Evolutionary conservation across 2,888 invertebrate genomes (phyloP).

Genomic region (Trisateles emortualis): DNA sequence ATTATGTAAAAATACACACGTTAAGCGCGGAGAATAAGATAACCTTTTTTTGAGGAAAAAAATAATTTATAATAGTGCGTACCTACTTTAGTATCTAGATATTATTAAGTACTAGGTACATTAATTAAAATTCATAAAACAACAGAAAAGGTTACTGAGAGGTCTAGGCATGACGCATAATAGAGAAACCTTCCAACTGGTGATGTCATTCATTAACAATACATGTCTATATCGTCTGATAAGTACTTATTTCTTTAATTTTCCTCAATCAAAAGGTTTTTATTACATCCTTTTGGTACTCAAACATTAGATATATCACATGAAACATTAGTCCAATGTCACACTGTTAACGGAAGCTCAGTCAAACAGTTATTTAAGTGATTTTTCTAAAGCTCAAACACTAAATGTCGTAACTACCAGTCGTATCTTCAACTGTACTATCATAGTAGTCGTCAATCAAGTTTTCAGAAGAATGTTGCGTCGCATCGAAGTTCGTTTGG

Average conservation of each 20-base stretch:
- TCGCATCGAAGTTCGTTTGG: conserved; percentile 12
- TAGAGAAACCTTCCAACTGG: conserved; percentile 9
- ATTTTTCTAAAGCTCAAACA: conserved; percentile 11
- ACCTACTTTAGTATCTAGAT: neutral
- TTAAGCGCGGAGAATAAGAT: neutral
- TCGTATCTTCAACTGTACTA: conserved; percentile 47
- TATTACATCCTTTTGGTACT: conserved; percentile 2
- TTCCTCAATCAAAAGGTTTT: conserved; percentile 16
- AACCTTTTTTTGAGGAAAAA: conserved; percentile 8
- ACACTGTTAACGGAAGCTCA: conserved; percentile 1
- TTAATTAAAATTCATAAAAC: neutral
- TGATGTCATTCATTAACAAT: conserved; percentile 17
- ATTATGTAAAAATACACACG: too few species aligned
- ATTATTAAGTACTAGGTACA: neutral
- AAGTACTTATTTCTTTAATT: too few species aligned
- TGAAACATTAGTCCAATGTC: conserved; percentile 4
- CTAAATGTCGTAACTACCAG: conserved; percentile 49
- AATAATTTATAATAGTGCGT: neutral
- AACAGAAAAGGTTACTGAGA: neutral
- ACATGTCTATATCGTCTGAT: conserved; percentile 4
- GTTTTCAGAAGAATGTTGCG: conserved; percentile 43
- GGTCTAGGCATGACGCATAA: conserved; percentile 14
- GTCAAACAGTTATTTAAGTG: neutral
- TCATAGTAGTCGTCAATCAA: conserved; percentile 40
- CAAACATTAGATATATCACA: conserved; percentile 10